Conservation (phyloP, 1,140 invertebrate species). For the Thrips palmi region DNA sequence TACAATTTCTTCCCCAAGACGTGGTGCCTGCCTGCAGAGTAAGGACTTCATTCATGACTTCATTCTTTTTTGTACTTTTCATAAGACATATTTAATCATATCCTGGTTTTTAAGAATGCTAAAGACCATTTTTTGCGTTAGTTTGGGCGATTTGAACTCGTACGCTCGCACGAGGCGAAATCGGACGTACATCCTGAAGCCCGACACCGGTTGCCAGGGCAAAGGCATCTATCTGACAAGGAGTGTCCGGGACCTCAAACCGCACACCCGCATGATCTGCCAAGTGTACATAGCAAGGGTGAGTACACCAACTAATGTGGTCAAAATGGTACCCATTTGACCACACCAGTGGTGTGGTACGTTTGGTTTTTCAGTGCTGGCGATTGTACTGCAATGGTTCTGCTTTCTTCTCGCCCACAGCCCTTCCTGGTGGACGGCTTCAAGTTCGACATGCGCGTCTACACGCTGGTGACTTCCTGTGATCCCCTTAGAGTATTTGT, state of each 20-base stretch:
- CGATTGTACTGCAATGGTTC: no score
- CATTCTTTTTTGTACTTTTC: not conserved
- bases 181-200: conserved; percentile 75
- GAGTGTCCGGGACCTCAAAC: conserved; percentile 56
- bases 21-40: conserved; percentile 88
- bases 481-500: conserved; percentile 85
- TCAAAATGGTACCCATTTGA: no score
- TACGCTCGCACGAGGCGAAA: conserved; percentile 45
- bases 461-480: conserved; percentile 83
- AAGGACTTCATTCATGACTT: conserved; percentile 12
- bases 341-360: no score
- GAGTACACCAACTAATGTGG: conserved; percentile 13
- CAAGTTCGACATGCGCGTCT: conserved; percentile 93
- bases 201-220: conserved; percentile 71
- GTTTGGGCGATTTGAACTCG: conserved; percentile 38
- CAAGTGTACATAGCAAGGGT: conserved; percentile 54
- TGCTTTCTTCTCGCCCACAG: no score
- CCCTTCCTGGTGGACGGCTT: conserved; percentile 86
- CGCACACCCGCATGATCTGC: conserved; percentile 62
- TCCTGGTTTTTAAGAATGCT: not conserved
- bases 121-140: conserved; percentile 17
- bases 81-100: not conserved
- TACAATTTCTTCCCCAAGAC: conserved; percentile 84
- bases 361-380: no score
- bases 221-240: conserved; percentile 69